A percentile compares a stretch with the other conserved stretches of the same genome.
phyloP scores from a whole-genome alignment of 2,888 invertebrate species.

The Andrena camellia region DNA sequence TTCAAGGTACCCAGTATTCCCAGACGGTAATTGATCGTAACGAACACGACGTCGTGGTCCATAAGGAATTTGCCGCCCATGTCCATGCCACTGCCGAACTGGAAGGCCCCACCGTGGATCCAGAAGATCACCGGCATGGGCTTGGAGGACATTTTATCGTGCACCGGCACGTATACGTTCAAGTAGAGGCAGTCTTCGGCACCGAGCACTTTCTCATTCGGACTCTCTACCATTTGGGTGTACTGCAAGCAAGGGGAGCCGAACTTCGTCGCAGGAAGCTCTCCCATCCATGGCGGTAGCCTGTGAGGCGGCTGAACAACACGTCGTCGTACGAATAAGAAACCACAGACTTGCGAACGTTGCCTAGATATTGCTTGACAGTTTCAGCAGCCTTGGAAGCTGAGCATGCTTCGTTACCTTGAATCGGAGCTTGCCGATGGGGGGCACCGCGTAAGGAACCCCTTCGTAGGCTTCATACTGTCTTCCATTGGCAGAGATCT shows the following conservation, averaged over 20 bases:
- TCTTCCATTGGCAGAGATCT: constrained; percentile 74
- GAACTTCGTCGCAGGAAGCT: constrained; percentile 77
- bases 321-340: not conserved
- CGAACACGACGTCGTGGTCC: constrained; percentile 89
- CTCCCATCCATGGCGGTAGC: constrained; percentile 75
- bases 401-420: constrained; percentile 64
- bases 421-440: constrained; percentile 77
- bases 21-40: constrained; percentile 90
- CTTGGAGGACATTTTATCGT: constrained; percentile 31
- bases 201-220: constrained; percentile 74
- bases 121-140: constrained; percentile 80
- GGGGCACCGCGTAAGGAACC: constrained; percentile 79
- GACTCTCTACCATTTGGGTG: constrained; percentile 63
- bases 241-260: constrained; percentile 79
- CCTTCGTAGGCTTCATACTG: constrained; percentile 79
- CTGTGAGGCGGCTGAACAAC: constrained; percentile 75
- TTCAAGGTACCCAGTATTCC: constrained; percentile 88
- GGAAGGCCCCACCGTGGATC: constrained; percentile 85
- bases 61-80: constrained; percentile 88
- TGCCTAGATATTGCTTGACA: not conserved
- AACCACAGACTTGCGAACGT: not conserved
- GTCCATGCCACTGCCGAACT: constrained; percentile 83
- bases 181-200: constrained; percentile 81
- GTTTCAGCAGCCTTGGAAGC: not conserved
- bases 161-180: constrained; percentile 79